These are phyloP conservation scores for Nipponacmea schrenckii DNA, from an alignment of 2,888 invertebrate species.

Conservation along the genomic window DNA sequence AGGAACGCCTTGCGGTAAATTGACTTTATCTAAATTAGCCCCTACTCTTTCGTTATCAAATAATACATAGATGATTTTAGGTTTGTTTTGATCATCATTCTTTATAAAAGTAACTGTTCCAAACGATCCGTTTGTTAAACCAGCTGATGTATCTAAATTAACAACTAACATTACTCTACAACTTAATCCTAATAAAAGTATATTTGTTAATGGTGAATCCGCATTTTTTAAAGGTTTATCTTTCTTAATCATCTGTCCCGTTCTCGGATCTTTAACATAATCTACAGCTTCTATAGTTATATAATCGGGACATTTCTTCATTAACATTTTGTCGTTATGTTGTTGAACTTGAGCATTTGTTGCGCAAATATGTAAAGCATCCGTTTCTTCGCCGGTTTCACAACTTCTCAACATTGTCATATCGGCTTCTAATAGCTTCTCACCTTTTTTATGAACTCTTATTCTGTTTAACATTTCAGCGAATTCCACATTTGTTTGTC, in stretches of 20 bases:
- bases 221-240: not conserved
- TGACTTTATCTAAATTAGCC: not conserved
- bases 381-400: not conserved
- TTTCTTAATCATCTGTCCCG: conserved; percentile 6
- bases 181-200: conserved; percentile 10
- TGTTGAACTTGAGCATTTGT: not conserved
- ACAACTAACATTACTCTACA: conserved; percentile 17
- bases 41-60: conserved; percentile 19
- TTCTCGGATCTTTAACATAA: not conserved
- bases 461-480: not conserved
- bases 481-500: conserved; percentile 6
- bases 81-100: not conserved
- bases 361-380: not conserved
- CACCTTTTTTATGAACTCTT: not conserved
- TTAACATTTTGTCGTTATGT: not conserved
- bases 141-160: conserved; percentile 17
- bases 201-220: not conserved
- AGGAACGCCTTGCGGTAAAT: not conserved
- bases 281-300: not conserved
- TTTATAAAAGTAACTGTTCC: conserved; percentile 11
- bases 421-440: not conserved
- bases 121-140: conserved; percentile 20
- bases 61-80: not conserved
- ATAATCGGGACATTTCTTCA: not conserved
- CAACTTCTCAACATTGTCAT: not conserved